These are phyloP conservation scores for Dendrolimus houi DNA, from an alignment of 2,888 invertebrate genomes.

Conservation along the genomic window DNA sequence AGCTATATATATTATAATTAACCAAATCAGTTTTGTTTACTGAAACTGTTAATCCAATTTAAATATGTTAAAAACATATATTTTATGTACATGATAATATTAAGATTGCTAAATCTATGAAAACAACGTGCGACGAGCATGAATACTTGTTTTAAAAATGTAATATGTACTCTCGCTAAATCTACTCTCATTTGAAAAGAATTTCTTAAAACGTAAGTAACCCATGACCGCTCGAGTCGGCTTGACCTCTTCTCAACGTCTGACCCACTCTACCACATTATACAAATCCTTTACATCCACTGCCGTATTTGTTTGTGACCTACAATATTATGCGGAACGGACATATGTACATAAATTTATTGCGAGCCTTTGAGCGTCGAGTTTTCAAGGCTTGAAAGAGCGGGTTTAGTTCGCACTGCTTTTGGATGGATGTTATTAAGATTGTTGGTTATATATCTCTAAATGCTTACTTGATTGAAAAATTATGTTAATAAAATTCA, in stretches of 20 bases:
- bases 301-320: constrained; percentile 42
- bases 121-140: too few relatives aligned
- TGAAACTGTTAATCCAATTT: too few relatives aligned
- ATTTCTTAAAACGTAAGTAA: not conserved
- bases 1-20: too few relatives aligned
- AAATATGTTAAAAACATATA: too few relatives aligned
- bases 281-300: constrained; percentile 42
- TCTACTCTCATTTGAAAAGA: not conserved
- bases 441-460: too few relatives aligned
- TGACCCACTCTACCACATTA: constrained; percentile 21
- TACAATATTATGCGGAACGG: constrained; percentile 35
- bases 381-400: constrained; percentile 15
- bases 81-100: too few relatives aligned
- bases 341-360: constrained; percentile 34
- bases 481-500: too few relatives aligned
- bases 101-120: too few relatives aligned
- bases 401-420: constrained; percentile 7
- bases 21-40: too few relatives aligned
- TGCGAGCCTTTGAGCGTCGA: constrained; percentile 8
- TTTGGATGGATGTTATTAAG: not conserved
- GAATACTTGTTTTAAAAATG: too few relatives aligned
- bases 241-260: not conserved
- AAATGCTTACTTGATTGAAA: too few relatives aligned
- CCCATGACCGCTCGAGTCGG: not conserved
- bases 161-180: not conserved